Percentiles rank a stretch among this genome's conserved stretches.
Conservation (phyloP, 2,888 invertebrate genomes). For the Hartigia nigra region DNA sequence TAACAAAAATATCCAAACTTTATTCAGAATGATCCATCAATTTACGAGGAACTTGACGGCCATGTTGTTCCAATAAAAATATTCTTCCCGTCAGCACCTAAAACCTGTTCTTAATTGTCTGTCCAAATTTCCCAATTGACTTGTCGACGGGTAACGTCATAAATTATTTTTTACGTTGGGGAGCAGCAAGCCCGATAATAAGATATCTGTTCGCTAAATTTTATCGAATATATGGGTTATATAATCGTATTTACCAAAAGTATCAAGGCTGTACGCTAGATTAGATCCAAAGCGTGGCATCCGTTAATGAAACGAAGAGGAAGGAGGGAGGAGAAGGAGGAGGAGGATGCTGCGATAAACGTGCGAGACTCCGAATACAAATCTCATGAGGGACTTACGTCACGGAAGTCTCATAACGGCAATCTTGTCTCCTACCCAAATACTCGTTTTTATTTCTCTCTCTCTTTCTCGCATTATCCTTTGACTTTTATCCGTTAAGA, state of each 20-base stretch:
- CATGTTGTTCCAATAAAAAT: not conserved
- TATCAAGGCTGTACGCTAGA: not conserved
- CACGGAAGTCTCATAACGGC: not conserved
- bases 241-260: not conserved
- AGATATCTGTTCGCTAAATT: slow-evolving; percentile 25
- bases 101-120: not conserved
- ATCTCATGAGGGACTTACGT: not conserved
- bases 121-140: not conserved
- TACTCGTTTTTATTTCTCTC: not conserved
- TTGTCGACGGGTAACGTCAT: not conserved
- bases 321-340: not conserved
- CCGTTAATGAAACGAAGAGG: not conserved
- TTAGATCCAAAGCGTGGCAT: not conserved
- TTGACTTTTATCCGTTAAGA: not conserved
- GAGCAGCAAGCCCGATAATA: slow-evolving; percentile 3
- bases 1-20: not conserved
- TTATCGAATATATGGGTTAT: slow-evolving; percentile 13
- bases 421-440: not conserved
- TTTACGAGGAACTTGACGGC: not conserved
- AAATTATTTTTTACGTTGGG: not conserved
- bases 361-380: not conserved
- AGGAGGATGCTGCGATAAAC: not conserved
- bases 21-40: not conserved
- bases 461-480: not conserved
- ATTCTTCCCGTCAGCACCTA: not conserved